phyloP scores from a whole-genome alignment of 2,797 vertebrate genomes.

The Synanceia verrucosa region DNA sequence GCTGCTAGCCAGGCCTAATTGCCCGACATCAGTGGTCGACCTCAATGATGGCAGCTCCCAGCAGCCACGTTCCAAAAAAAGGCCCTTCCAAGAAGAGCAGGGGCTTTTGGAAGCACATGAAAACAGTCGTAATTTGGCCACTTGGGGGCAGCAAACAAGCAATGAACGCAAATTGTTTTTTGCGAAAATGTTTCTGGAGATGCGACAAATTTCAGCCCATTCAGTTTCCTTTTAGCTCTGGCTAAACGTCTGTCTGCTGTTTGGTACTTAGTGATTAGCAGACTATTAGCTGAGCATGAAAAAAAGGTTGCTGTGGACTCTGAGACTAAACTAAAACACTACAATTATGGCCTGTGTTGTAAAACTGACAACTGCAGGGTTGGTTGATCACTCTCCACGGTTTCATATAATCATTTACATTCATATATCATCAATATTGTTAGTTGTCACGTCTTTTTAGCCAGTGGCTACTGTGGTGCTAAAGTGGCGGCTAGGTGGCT shows the following conservation, averaged over 20 bases:
- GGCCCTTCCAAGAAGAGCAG: neutral
- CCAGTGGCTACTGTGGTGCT: too few relatives aligned
- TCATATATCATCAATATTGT: too few relatives aligned
- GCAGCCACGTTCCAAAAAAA: neutral
- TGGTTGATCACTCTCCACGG: too few relatives aligned
- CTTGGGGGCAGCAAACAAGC: neutral
- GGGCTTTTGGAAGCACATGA: neutral
- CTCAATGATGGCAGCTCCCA: slow-evolving; percentile 4
- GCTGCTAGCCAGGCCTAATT: slow-evolving; percentile 6
- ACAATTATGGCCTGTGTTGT: neutral
- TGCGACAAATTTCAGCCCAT: too few relatives aligned
- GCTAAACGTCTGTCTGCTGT: too few relatives aligned
- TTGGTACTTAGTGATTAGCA: too few relatives aligned
- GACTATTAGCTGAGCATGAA: too few relatives aligned
- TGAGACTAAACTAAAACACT: neutral
- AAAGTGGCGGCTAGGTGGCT: too few relatives aligned
- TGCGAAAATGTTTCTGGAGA: neutral
- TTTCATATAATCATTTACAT: too few relatives aligned
- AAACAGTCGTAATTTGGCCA: neutral
- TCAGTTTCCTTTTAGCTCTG: too few relatives aligned
- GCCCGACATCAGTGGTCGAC: neutral
- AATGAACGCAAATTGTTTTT: neutral
- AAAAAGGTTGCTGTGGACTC: neutral
- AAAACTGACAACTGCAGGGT: too few relatives aligned
- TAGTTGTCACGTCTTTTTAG: too few relatives aligned